Evolutionary conservation across 2,888 invertebrate species (phyloP).

Genomic region (Oligia latruncula): DNA sequence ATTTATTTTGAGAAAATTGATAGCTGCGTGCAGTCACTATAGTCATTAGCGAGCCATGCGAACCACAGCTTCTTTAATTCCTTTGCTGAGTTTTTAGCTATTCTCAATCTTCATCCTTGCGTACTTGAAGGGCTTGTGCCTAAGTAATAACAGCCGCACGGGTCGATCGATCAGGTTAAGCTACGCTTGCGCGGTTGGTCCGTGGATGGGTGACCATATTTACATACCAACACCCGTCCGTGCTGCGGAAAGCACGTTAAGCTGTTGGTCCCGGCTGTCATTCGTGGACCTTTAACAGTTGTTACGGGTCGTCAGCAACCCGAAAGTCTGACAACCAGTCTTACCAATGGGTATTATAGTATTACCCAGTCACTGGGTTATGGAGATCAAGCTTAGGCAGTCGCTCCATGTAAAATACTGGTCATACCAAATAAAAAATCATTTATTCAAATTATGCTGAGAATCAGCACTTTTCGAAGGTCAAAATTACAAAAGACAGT

Average conservation of each 20-base stretch:
- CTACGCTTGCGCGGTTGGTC: background rate
- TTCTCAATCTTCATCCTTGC: slow-evolving; percentile 52
- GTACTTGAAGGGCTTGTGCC: background rate
- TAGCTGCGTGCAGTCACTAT: slow-evolving; percentile 76
- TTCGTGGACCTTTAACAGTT: background rate
- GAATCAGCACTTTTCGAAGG: too few species aligned
- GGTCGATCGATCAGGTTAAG: background rate
- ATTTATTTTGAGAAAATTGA: slow-evolving; percentile 87
- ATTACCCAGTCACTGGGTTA: too few species aligned
- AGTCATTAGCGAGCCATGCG: slow-evolving; percentile 77
- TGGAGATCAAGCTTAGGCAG: too few species aligned
- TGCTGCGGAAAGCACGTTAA: background rate
- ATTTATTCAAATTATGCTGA: too few species aligned
- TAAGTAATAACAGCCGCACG: background rate
- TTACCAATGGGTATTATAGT: too few species aligned
- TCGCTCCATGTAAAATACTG: too few species aligned
- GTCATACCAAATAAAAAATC: too few species aligned
- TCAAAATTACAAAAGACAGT: too few species aligned
- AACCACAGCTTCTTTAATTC: slow-evolving; percentile 65
- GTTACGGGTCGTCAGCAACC: background rate
- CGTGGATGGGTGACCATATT: background rate
- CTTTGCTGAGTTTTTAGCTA: slow-evolving; percentile 54
- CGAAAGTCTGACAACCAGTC: background rate
- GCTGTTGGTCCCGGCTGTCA: background rate
- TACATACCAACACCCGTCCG: background rate